These are phyloP conservation scores for Irena cyanogastra DNA, from an alignment of 2,113 vertebrate species.

Conservation along the genomic window DNA sequence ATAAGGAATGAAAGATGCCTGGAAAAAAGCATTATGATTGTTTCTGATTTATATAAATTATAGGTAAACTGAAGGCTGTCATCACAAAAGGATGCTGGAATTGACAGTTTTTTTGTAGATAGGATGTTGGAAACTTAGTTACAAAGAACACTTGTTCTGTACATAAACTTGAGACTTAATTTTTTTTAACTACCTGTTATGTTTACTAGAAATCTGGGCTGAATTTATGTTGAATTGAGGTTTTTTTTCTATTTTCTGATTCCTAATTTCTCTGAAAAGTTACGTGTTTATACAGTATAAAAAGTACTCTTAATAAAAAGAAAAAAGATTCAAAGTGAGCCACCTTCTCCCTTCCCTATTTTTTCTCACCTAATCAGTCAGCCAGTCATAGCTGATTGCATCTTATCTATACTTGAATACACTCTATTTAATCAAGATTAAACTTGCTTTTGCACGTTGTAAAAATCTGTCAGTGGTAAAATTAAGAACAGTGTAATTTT, in stretches of 20 bases:
- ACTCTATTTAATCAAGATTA: neutral
- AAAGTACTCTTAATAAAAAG: neutral
- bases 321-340: neutral
- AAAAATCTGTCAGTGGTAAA: neutral
- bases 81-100: neutral
- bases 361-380: neutral
- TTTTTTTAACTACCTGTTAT: neutral
- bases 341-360: neutral
- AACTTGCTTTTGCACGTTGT: neutral
- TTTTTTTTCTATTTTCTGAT: neutral
- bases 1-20: neutral
- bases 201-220: neutral
- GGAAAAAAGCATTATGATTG: neutral
- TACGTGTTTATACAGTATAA: neutral
- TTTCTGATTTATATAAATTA: neutral
- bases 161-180: neutral
- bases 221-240: neutral
- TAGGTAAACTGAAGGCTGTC: neutral
- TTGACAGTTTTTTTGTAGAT: neutral
- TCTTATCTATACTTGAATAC: neutral
- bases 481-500: neutral
- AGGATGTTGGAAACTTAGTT: neutral
- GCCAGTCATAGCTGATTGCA: neutral
- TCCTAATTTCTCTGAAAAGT: neutral
- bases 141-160: neutral